phyloP scores from a whole-genome alignment of 2,113 vertebrate genomes.

The Caracal caracal region DNA sequence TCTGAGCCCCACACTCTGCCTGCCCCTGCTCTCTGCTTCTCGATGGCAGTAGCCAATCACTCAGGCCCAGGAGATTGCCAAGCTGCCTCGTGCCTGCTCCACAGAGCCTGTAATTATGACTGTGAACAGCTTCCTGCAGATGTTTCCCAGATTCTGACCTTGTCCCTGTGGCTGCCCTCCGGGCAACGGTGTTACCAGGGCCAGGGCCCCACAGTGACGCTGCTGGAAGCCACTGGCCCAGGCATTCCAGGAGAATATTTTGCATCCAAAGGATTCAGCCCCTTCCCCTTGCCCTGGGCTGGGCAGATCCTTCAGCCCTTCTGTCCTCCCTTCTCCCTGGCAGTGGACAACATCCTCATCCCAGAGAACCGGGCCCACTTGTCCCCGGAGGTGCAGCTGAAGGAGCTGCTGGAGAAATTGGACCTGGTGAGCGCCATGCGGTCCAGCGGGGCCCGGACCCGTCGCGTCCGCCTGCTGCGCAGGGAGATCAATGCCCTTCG shows the following conservation, averaged over 20 bases:
- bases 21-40: constrained; percentile 1
- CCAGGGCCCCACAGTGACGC: neutral
- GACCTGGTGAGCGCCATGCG: constrained; percentile 95
- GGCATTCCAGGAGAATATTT: constrained; percentile 51
- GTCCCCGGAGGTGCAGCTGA: constrained; percentile 94
- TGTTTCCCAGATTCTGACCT: constrained; percentile 49
- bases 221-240: constrained; percentile 47
- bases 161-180: constrained; percentile 4
- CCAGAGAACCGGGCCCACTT: constrained; percentile 96
- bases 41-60: constrained; percentile 18
- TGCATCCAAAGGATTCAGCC: constrained; percentile 28
- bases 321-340: constrained; percentile 73
- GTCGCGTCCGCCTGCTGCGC: constrained; percentile 93
- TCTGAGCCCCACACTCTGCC: neutral
- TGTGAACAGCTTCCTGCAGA: constrained; percentile 39
- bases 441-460: constrained; percentile 93
- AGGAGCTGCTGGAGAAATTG: constrained; percentile 96
- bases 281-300: constrained; percentile 39
- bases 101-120: neutral
- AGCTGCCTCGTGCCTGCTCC: constrained; percentile 15
- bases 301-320: constrained; percentile 49
- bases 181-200: neutral
- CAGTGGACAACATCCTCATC: constrained; percentile 96
- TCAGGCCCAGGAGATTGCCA: neutral
- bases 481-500: constrained; percentile 95